Base-by-base conservation (phyloP, 2,888 invertebrate species). In the Xestia c-nigrum region DNA sequence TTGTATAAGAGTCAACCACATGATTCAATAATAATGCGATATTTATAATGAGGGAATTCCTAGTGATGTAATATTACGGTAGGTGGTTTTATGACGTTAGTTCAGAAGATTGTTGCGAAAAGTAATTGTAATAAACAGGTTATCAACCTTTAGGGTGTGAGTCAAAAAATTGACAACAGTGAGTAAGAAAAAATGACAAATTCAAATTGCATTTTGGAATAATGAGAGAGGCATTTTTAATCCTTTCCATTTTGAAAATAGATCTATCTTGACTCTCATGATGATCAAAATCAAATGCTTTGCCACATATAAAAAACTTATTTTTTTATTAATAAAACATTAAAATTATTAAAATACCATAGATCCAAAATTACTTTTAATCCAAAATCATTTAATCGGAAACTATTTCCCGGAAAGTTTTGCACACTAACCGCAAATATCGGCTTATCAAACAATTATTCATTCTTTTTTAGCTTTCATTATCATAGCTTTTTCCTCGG, bases 31-130 rank as follows among this genome's bases (percentile, higher is more conserved):
- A 65, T 46, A 14, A 7, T 46, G 19, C 19, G 71, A 61, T 69
- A 55, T 63, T 47, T 81, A 76, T 64, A 64, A 64, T 57, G 0
- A 85, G 82, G 82, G 83, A 82, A 76, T 82, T 47, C 82, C 82
- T 82, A 43, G 43, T 85, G 76, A 85, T 76, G 83, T 68, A 85
- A 85, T 68, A 55, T 47, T 6, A 46, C 24, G 7, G 43, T 66
- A 61, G 19, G 38, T 24, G 9, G 40, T 3, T 3, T 24, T 3
- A 47, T 66, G 80, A 81, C 85, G 81, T 46, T 12, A 47, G 38
- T 3, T 4, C 40, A 5, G 31, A 52, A 43, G 14, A 38, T 14
- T 10, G 16, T n/a, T 43, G 2, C 31, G 1, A 38, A 9, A 5
- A 38, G 7, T 38, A 38, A 38, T 4, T 38, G 38, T 19, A 19